Conservation (phyloP, 2,888 invertebrate species). For the Oscheius onirici region DNA sequence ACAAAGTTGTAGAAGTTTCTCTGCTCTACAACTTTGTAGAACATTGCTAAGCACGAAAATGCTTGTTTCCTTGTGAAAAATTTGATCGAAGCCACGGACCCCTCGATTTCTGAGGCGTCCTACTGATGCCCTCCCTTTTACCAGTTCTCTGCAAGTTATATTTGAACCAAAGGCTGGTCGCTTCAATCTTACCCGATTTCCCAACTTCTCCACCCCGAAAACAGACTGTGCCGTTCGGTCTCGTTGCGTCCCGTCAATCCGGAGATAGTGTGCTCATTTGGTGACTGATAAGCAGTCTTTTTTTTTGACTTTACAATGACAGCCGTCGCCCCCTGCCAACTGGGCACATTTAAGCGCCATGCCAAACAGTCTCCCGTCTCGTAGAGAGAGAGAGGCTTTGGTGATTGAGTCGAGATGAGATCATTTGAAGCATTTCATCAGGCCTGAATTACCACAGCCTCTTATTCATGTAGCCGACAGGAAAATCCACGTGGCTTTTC, state of each 20-base stretch:
- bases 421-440: conserved; percentile 21
- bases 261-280: background rate
- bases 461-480: too few species aligned
- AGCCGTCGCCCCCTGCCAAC: conserved; percentile 14
- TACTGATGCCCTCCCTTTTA: too few species aligned
- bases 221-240: conserved; percentile 2
- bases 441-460: conserved; percentile 18
- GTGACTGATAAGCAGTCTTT: conserved; percentile 15
- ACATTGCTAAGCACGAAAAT: too few species aligned
- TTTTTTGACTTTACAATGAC: conserved; percentile 21
- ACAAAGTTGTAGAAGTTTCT: too few species aligned
- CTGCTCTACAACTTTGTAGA: too few species aligned
- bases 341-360: conserved; percentile 7
- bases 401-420: conserved; percentile 30
- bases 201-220: background rate
- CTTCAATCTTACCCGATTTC: too few species aligned
- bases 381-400: background rate
- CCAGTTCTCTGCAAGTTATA: too few species aligned
- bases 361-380: background rate
- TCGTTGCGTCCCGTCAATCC: background rate
- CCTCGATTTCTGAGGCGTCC: too few species aligned
- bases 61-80: too few species aligned
- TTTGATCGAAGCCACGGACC: too few species aligned
- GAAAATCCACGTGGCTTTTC: too few species aligned
- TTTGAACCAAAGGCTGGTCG: too few species aligned